A percentile compares a stretch with the other conserved stretches of the same genome.
Conservation (phyloP, 1,140 invertebrate species). For the Drosophila paulistorum region DNA sequence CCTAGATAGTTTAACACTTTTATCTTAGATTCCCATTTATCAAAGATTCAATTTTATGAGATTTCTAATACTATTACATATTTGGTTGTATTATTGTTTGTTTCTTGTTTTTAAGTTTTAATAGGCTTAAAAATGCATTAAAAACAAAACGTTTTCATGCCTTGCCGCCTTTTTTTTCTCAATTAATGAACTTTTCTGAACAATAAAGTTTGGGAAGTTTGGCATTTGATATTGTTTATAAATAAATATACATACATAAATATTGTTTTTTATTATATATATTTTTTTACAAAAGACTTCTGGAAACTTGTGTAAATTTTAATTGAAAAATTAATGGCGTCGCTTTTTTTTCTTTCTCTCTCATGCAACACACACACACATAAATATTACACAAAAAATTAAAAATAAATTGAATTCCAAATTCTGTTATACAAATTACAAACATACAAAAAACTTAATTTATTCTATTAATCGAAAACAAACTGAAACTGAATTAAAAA, state of each 20-base stretch:
- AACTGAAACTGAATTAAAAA: conserved; percentile 40
- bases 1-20: no score
- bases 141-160: no score
- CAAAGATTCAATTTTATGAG: no score
- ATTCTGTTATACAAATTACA: conserved; percentile 6
- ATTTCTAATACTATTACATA: no score
- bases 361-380: conserved; percentile 6
- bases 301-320: conserved; percentile 26
- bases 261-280: background rate
- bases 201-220: background rate
- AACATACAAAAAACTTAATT: conserved; percentile 13
- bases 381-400: conserved; percentile 10
- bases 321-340: conserved; percentile 33
- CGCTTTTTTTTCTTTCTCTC: conserved; percentile 43
- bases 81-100: no score
- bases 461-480: no score
- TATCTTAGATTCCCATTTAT: no score
- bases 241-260: background rate
- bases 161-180: no score
- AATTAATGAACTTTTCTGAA: no score
- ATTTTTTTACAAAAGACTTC: conserved; percentile 37
- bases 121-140: no score
- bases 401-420: conserved; percentile 1
- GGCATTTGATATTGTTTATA: background rate
- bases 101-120: no score